Base-by-base conservation (phyloP, 2,888 invertebrate species). In the Lycocerus yunnanus region DNA sequence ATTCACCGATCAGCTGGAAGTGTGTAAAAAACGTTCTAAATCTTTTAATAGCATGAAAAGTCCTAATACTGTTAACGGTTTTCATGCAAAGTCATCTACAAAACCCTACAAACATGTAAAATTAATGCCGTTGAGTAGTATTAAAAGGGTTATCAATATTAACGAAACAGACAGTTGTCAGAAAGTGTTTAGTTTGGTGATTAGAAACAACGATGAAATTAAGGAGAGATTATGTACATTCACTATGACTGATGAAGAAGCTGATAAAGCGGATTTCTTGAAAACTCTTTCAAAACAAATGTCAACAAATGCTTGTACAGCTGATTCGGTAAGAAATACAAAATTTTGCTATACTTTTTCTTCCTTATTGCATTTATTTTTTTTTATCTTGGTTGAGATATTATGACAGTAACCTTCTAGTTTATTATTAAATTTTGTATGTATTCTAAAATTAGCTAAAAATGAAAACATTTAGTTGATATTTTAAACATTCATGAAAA, bases 1-100 rank as follows among this genome's bases (percentile, higher is more conserved):
- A 21, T 99, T 99, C 88, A 95, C 96, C 58, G 98, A 99, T 88
- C 94, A 95, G 75, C 91, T 98, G 85, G 97, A 97, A 89, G 96
- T 98, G 83, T 94, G 94, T 88, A 94, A 95, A 85, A 94, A 94
- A 85, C 91, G 95, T 82, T 94, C 95, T 65, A 94, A 95, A 86
- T 93, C 90, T 68, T 92, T 92, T 78, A 92, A 92, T 81, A 90
- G 90, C 61, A 88, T 91, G 75, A 93, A 93, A 84, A 93, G 93
- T 80, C 94, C 94, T 0, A 87, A 86, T 72, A 91, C 92, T 63
- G 84, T 88, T 8, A 93, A 92, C 69, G 79, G 80, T 68, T 77
- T 83, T 18, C 83, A 84, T 74, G 83, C 81, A 82, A 88, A 92
- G 84, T 90, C 91, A 63, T 90, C 92, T 61, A 91, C 92, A 81